phyloP scores from a whole-genome alignment of 2,113 vertebrate genomes.

The Dipodomys ordii region DNA sequence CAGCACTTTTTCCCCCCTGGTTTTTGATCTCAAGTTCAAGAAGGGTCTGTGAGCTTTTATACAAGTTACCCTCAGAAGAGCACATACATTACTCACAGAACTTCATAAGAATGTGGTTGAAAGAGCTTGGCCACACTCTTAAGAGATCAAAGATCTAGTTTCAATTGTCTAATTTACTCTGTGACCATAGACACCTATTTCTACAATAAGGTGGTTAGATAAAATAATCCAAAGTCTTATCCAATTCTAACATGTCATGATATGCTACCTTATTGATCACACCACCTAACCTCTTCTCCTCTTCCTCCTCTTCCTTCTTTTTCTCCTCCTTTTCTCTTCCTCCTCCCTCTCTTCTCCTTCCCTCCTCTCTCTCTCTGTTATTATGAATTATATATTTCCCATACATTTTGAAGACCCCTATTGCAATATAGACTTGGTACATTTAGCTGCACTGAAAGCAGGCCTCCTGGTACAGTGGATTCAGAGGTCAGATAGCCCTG shows the following conservation, averaged over 20 bases:
- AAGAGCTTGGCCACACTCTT: not conserved
- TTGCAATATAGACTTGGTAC: not conserved
- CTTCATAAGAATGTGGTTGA: not conserved
- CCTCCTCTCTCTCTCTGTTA: not conserved
- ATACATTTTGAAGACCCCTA: not conserved
- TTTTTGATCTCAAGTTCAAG: slow-evolving; percentile 39
- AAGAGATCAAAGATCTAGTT: not conserved
- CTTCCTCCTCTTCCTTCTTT: no score
- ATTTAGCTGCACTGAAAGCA: not conserved
- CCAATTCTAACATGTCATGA: not conserved
- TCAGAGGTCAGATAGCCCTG: not conserved
- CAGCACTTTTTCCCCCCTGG: not conserved
- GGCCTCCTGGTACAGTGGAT: no score
- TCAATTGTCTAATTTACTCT: not conserved
- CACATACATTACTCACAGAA: not conserved
- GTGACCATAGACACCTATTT: not conserved
- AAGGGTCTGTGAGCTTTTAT: slow-evolving; percentile 1
- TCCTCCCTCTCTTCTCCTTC: no score
- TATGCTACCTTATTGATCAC: not conserved
- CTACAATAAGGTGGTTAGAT: not conserved
- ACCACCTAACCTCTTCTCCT: no score
- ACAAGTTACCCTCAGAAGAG: not conserved
- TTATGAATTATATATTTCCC: not conserved
- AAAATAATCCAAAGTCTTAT: not conserved
- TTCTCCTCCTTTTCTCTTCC: no score